Evolutionary conservation across 2,797 vertebrate species (phyloP).

Genomic region (Gambelia wislizenii): DNA sequence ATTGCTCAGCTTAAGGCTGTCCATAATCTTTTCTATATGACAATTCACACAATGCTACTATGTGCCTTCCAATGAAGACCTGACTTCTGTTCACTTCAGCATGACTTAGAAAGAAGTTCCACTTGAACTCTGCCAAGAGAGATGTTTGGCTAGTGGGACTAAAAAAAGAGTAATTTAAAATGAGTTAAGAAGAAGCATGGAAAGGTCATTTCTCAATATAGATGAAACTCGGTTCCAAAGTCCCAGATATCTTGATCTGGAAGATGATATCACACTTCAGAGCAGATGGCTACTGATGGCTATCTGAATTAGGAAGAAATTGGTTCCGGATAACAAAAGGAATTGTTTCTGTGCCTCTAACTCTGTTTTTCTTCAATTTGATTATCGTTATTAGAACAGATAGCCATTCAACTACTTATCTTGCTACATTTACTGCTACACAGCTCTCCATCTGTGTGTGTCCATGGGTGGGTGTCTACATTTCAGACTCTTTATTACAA

Average conservation of each 20-base stretch:
- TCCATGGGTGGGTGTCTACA: not conserved
- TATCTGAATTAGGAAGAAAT: not conserved
- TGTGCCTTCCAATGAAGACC: no score
- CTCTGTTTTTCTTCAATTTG: slow-evolving; percentile 13
- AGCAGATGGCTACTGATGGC: not conserved
- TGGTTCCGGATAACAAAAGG: not conserved
- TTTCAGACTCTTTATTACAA: not conserved
- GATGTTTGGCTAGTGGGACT: not conserved
- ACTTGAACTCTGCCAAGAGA: not conserved
- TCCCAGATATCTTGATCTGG: not conserved
- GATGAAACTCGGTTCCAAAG: not conserved
- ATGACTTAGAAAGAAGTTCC: not conserved
- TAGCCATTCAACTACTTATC: not conserved
- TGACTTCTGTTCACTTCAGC: not conserved
- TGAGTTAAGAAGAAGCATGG: not conserved
- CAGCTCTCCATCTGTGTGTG: not conserved
- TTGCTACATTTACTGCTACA: not conserved
- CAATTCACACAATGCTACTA: not conserved
- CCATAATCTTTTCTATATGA: not conserved
- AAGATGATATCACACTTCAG: not conserved
- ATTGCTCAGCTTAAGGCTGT: not conserved
- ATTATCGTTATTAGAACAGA: slow-evolving; percentile 5
- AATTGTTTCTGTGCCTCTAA: not conserved
- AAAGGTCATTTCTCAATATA: not conserved
- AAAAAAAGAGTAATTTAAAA: not conserved